Evolutionary conservation across 2,797 vertebrate species (phyloP).

Genomic region (Macropodus opercularis): DNA sequence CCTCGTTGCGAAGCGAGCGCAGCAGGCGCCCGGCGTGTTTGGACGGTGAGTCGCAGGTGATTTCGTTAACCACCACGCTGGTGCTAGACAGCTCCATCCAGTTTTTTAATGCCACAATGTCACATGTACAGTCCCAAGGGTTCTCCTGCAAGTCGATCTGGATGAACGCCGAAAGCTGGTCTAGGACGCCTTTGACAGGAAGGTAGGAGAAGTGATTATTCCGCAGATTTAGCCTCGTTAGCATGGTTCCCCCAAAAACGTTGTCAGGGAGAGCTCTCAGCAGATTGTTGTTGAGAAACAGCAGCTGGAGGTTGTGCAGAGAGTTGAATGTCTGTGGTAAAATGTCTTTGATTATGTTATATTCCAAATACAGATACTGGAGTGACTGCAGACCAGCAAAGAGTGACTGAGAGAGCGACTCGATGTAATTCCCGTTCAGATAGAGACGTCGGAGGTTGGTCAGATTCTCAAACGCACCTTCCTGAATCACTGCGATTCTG

Average conservation of each 20-base stretch:
- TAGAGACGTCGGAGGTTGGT: constrained; percentile 95
- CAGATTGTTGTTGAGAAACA: constrained; percentile 98
- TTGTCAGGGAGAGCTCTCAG: constrained; percentile 91
- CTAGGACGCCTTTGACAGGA: constrained; percentile 91
- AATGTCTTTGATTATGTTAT: constrained; percentile 98
- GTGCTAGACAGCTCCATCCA: constrained; percentile 96
- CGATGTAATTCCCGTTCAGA: constrained; percentile 97
- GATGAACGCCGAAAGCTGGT: constrained; percentile 95
- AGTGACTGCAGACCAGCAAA: constrained; percentile 92
- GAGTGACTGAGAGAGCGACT: constrained; percentile 90
- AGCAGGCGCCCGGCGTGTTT: constrained; percentile 92
- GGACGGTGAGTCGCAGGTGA: constrained; percentile 93
- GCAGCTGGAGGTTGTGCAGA: constrained; percentile 92
- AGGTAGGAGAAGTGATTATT: constrained; percentile 97
- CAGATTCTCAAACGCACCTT: constrained; percentile 94
- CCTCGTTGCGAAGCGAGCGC: constrained; percentile 92
- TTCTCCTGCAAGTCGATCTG: constrained; percentile 99
- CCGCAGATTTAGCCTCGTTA: constrained; percentile 94
- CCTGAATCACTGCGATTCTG: constrained; percentile 93
- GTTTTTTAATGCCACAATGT: constrained; percentile 94
- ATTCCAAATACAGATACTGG: constrained; percentile 98
- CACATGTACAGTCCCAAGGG: constrained; percentile 97
- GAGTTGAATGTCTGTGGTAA: constrained; percentile 90
- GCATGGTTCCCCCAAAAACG: constrained; percentile 91
- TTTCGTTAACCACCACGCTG: constrained; percentile 94